Conservation (phyloP, 92 coral and sea anemone species). For the Siderastrea siderea region DNA sequence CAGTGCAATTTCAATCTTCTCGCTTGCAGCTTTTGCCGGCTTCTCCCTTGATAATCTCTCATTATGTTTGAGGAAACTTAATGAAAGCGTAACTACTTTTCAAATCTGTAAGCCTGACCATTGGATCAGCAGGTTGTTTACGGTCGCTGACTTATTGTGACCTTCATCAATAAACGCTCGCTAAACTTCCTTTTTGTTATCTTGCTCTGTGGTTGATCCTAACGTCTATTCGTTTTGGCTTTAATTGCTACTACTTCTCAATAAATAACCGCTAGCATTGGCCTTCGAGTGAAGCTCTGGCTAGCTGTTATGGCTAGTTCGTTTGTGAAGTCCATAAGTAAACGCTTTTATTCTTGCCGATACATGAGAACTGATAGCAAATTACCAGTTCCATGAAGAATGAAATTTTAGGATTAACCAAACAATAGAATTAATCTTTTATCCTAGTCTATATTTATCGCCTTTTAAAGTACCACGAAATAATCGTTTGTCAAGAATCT, state of each 20-base stretch:
- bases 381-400: too few relatives aligned
- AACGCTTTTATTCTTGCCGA: not conserved
- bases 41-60: too few relatives aligned
- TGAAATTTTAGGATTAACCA: too few relatives aligned
- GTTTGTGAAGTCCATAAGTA: not conserved
- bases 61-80: too few relatives aligned
- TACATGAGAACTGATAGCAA: too few relatives aligned
- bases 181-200: not conserved
- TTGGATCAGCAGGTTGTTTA: conserved; percentile 12
- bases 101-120: not conserved
- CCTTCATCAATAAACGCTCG: not conserved
- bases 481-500: not conserved
- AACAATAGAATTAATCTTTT: too few relatives aligned
- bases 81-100: too few relatives aligned
- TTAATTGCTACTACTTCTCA: not conserved
- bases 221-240: not conserved
- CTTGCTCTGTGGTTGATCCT: not conserved
- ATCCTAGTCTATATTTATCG: not conserved
- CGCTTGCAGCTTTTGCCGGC: too few relatives aligned
- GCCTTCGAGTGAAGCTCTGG: not conserved
- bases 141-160: not conserved
- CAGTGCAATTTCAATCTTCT: not conserved
- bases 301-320: not conserved
- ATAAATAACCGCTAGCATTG: not conserved
- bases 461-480: not conserved